Evolutionary conservation across 1,140 invertebrate species (phyloP), one percentile per base, ranked within the genome.

Genomic region (Tribolium castaneum): DNA sequence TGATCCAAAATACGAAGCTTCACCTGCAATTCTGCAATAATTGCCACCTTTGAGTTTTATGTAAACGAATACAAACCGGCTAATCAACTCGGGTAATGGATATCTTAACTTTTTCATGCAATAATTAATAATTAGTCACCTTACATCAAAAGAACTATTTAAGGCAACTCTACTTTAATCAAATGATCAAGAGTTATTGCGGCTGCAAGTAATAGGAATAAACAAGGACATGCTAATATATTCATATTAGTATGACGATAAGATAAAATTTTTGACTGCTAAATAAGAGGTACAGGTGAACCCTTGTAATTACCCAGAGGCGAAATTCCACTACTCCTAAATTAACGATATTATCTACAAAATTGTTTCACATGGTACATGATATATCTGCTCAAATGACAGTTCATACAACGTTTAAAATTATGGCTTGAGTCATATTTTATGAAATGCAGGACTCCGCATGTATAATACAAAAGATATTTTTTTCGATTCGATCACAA

Each of bases 291-390:
- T 13, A 30, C 59, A 66, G 59, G 59, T 66, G 59, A 66, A 66
- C 25, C 59, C 14, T 30, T 35, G 59, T 66, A 35, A 66, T 34
- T 45, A 59, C 19, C 52, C 54, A 56, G 51, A 73, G 50, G 73
- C 73, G 49, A 7, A 75, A 75, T 54, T 75, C 73, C 52, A 59
- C 54, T 35, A 56, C 59, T 66, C 16, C 52, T 22, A 59, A 75
- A 62, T 75, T 75, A 75, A 39, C 45, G 73, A 75, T 75, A 54
- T 22, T 62, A 75, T 75, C 73, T 22, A 59, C 34, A 35, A 86
- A 84, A 66, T 35, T 66, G 9, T 66, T 34, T 66, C 14, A 34
- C 59, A 35, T 66, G 59, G 59, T 66, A 13, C 59, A 39, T 35
- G 59, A 34, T 62, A 62, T 35, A 62, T 62, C 52, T 66, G n/a